These are phyloP conservation scores for Drosophila cracens DNA, from an alignment of 2,888 invertebrate genomes.

Conservation along the genomic window DNA sequence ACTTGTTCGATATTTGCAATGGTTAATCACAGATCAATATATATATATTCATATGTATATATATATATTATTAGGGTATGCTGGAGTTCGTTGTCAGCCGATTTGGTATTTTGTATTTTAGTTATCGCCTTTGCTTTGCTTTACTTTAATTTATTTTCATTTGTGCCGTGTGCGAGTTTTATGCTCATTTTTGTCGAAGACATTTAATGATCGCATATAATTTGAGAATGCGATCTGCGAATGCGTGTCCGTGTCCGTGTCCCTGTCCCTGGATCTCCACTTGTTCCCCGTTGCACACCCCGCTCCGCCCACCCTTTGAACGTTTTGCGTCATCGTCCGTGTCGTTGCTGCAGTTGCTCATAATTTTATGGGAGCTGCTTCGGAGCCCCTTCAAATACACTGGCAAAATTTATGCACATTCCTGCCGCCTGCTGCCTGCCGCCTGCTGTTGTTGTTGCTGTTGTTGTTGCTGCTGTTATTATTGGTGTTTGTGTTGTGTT, in stretches of 20 bases:
- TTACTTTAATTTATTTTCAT: constrained; percentile 77
- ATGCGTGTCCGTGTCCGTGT: constrained; percentile 33
- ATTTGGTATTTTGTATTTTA: constrained; percentile 28
- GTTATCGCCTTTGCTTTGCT: constrained; percentile 59
- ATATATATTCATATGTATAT: too few relatives aligned
- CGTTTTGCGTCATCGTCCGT: constrained; percentile 17
- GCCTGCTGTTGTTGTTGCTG: constrained; percentile 11
- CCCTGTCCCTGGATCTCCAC: constrained; percentile 18
- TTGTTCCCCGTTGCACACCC: neutral
- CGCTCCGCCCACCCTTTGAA: neutral
- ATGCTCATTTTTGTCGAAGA: constrained; percentile 80
- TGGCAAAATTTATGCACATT: constrained; percentile 82
- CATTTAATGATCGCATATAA: constrained; percentile 82
- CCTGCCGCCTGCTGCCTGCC: constrained; percentile 53
- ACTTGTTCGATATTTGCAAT: neutral
- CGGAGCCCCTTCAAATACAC: constrained; percentile 58
- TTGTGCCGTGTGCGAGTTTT: constrained; percentile 79
- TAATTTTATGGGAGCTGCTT: constrained; percentile 81
- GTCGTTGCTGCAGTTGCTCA: constrained; percentile 71
- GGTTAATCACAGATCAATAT: neutral
- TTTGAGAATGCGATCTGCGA: constrained; percentile 66
- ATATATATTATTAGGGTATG: constrained; percentile 17
- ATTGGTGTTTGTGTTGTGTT: constrained; percentile 14
- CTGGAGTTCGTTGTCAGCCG: constrained; percentile 7
- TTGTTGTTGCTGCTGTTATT: constrained; percentile 7